Evolutionary conservation across 2,797 vertebrate genomes (phyloP).

Genomic region (Sarcoramphus papa): DNA sequence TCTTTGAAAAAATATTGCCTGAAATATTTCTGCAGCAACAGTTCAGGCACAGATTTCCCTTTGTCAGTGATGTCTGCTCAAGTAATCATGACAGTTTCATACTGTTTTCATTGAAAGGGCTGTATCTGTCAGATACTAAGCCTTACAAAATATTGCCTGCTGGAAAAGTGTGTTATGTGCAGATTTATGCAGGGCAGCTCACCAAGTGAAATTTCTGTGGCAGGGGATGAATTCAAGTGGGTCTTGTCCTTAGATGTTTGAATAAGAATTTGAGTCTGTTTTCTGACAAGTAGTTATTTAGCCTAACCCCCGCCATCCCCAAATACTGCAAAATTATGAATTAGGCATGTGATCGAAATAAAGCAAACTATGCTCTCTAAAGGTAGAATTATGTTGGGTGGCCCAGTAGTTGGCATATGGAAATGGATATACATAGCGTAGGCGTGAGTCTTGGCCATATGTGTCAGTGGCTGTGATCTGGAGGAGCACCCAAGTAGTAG

Average conservation of each 20-base stretch:
- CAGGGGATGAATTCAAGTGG: slow-evolving; percentile 24
- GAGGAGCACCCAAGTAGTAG: not conserved
- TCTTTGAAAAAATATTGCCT: slow-evolving; percentile 49
- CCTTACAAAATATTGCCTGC: slow-evolving; percentile 49
- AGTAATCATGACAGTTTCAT: slow-evolving; percentile 50
- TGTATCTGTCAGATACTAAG: slow-evolving; percentile 55
- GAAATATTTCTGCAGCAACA: slow-evolving; percentile 48
- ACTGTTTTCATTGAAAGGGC: slow-evolving; percentile 51
- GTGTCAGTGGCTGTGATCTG: not conserved
- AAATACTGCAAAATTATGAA: not conserved
- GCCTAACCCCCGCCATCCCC: not conserved
- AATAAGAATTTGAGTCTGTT: slow-evolving; percentile 14
- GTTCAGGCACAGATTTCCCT: slow-evolving; percentile 45
- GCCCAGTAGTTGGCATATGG: not conserved
- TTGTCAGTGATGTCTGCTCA: slow-evolving; percentile 50
- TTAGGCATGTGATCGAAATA: not conserved
- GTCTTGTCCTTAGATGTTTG: slow-evolving; percentile 20
- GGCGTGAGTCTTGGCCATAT: not conserved
- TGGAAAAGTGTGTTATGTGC: slow-evolving; percentile 26
- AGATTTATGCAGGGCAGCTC: slow-evolving; percentile 38
- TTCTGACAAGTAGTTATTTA: slow-evolving; percentile 11
- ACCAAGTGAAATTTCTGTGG: slow-evolving; percentile 24
- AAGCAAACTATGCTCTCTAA: not conserved
- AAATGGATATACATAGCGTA: not conserved
- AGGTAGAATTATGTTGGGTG: not conserved